These are phyloP conservation scores for Andrena bicolor DNA, from an alignment of 2,888 invertebrate genomes.

Conservation along the genomic window DNA sequence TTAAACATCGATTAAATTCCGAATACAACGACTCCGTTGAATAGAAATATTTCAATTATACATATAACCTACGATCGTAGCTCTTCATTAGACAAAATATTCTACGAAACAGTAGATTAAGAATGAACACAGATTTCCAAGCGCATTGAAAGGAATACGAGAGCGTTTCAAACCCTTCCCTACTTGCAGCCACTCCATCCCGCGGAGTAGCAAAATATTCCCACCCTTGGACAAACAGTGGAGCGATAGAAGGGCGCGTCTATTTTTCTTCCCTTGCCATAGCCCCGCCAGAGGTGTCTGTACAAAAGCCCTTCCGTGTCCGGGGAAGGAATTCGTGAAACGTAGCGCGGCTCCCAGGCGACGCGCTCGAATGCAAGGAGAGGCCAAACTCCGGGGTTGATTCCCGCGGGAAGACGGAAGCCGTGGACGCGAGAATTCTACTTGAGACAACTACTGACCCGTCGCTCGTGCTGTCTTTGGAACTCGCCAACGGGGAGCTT, in stretches of 20 bases:
- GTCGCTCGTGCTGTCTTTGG: slow-evolving; percentile 44
- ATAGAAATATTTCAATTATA: background rate
- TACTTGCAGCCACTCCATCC: background rate
- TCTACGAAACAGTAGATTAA: too few relatives aligned
- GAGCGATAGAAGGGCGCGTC: slow-evolving; percentile 22
- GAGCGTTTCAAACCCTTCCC: background rate
- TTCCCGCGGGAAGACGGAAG: slow-evolving; percentile 31
- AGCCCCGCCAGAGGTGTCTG: background rate
- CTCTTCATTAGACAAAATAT: too few relatives aligned
- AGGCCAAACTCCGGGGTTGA: slow-evolving; percentile 26
- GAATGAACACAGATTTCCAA: background rate
- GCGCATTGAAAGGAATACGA: background rate
- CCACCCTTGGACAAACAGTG: slow-evolving; percentile 38
- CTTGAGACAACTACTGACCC: slow-evolving; percentile 39
- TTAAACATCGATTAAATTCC: too few relatives aligned
- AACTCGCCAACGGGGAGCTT: slow-evolving; percentile 37
- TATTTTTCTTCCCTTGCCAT: slow-evolving; percentile 44
- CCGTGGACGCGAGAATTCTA: slow-evolving; percentile 36
- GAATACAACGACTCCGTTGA: background rate
- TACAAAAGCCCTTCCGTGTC: slow-evolving; percentile 4
- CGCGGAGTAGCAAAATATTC: slow-evolving; percentile 41
- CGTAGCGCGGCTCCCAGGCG: slow-evolving; percentile 3
- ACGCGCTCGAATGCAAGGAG: slow-evolving; percentile 36
- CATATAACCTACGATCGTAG: too few relatives aligned
- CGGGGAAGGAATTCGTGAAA: background rate